Conservation (phyloP, 2,888 invertebrate species). For the Tenthredo distinguenda region DNA sequence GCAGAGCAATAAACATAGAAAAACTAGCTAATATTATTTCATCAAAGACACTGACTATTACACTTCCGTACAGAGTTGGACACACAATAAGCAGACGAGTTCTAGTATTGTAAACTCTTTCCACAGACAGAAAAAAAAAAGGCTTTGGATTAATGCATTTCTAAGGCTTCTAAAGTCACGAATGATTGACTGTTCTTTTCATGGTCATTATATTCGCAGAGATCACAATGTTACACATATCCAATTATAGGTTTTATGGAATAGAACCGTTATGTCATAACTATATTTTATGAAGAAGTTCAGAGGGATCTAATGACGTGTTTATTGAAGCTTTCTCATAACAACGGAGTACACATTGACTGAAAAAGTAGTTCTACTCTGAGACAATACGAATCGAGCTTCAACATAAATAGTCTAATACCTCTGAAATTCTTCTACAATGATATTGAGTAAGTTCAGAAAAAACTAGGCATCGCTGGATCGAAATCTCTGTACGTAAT, state of each 20-base stretch:
- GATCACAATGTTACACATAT: neutral
- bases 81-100: neutral
- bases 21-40: neutral
- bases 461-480: too few relatives aligned
- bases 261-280: too few relatives aligned
- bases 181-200: neutral
- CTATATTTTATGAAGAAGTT: neutral
- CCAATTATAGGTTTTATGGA: neutral
- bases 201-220: neutral
- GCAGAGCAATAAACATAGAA: neutral
- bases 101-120: neutral
- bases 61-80: slow-evolving; percentile 4
- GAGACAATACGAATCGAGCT: neutral
- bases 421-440: neutral
- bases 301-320: neutral
- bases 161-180: neutral
- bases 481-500: too few relatives aligned
- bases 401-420: neutral
- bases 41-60: neutral
- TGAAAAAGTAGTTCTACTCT: neutral
- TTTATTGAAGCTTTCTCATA: neutral
- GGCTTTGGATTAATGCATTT: slow-evolving; percentile 2
- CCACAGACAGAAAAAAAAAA: neutral
- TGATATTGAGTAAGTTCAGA: too few relatives aligned
- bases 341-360: neutral